phyloP scores from a whole-genome alignment of 2,797 vertebrate species.

The Ctenopoma kingsleyae region DNA sequence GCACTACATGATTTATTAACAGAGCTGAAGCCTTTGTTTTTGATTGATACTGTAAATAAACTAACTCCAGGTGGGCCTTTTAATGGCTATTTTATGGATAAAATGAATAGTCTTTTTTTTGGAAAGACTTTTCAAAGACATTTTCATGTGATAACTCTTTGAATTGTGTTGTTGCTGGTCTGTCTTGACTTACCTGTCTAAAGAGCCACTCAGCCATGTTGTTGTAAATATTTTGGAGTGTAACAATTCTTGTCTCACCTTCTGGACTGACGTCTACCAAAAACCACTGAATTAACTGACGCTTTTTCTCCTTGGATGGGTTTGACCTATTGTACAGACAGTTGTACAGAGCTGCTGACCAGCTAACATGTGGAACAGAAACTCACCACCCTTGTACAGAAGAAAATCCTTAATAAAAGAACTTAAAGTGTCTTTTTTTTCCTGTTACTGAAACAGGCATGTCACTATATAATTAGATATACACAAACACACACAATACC shows the following conservation, averaged over 20 bases:
- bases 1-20: conserved; percentile 19
- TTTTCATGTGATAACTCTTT: conserved; percentile 48
- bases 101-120: conserved; percentile 32
- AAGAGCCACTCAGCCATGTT: conserved; percentile 37
- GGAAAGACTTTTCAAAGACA: conserved; percentile 50
- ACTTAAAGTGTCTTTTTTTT: conserved; percentile 25
- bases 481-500: too few species aligned
- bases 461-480: background rate
- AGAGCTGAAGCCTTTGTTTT: conserved; percentile 38
- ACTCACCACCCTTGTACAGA: conserved; percentile 65
- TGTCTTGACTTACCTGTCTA: conserved; percentile 37
- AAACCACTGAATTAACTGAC: conserved; percentile 40
- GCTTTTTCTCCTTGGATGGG: conserved; percentile 37
- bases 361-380: conserved; percentile 56
- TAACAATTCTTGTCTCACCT: conserved; percentile 20
- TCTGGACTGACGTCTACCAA: conserved; percentile 44
- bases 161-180: conserved; percentile 37
- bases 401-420: conserved; percentile 74
- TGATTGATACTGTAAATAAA: conserved; percentile 59
- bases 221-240: conserved; percentile 58
- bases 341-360: conserved; percentile 65
- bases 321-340: conserved; percentile 62
- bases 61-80: conserved; percentile 46
- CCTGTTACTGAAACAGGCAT: background rate
- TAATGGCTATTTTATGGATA: conserved; percentile 47